Evolutionary conservation across 2,888 invertebrate genomes (phyloP), one percentile per base, ranked within the genome.

Genomic region (Macrosiphum euphorbiae): DNA sequence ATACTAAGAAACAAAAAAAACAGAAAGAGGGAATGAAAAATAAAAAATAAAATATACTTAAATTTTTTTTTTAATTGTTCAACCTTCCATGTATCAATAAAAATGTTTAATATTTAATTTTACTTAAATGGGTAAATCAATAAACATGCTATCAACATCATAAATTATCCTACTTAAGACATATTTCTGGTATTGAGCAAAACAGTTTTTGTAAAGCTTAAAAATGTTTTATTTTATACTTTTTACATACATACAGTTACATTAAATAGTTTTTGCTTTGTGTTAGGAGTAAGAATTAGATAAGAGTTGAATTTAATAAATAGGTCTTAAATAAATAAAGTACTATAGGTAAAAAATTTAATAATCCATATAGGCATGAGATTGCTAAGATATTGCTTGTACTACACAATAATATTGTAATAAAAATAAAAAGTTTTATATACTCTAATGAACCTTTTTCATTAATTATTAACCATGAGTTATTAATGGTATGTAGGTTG

Each of bases 1-100:
- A 97, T 92, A 97, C 97, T 3, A 97, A 97, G 94, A 98, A 98
- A 95, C 97, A 97, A 88, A 98, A 98, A 95, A 98, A 98, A 95
- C 96, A 97, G 96, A 96, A 97, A 96, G 96, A 96, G 95, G 96
- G 96, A 92, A 95, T 95, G 95, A 95, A 95, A 58, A 96, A 96
- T 93, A 95, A 95, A 88, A 93, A 93, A 93, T 93, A 88, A 58
- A 58, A 55, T 3, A n/a, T 52, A 88, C 28, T 28, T 50, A 20
- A 41, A 24, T 88, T 13, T 35, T 86, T 85, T 47, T 47, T 44
- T 47, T n/a, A 28, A 86, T 44, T 28, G 86, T 86, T 86, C 28
- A 16, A 28, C 7, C 26, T 47, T 86, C 28, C 2, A 28, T 47
- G 13, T 44, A 85, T 44, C 13, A 86, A 47, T 47, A 47, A 28